Percentiles rank a stretch among this genome's conserved stretches.
Conservation (phyloP, 2,113 vertebrate species). For the Anarrhichthys ocellatus region DNA sequence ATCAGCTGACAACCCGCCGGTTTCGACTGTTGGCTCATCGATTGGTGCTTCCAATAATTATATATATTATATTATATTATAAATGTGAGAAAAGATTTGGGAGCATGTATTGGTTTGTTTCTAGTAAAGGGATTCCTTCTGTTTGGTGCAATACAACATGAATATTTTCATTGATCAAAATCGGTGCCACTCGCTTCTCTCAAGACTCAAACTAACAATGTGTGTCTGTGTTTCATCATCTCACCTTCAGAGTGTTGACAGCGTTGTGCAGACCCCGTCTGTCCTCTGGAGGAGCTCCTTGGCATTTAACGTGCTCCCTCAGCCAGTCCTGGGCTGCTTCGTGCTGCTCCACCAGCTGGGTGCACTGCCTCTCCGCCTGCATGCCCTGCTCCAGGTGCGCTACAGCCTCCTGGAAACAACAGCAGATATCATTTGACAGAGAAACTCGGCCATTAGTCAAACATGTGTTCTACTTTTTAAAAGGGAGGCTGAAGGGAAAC, state of each 20-base stretch:
- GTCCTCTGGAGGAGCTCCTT: conserved; percentile 66
- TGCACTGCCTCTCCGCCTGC: conserved; percentile 73
- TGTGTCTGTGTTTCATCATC: not conserved
- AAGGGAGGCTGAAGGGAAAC: not conserved
- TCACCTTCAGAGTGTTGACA: conserved; percentile 83
- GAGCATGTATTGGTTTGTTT: not conserved
- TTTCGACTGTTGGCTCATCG: no score
- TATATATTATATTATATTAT: no score
- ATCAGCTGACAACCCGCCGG: no score
- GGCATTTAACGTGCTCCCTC: conserved; percentile 80
- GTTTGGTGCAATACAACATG: not conserved
- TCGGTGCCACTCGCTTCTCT: not conserved
- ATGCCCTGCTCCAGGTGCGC: conserved; percentile 73
- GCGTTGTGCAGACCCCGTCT: conserved; percentile 68
- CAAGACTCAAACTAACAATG: not conserved
- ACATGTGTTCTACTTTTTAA: not conserved
- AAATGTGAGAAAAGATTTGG: not conserved
- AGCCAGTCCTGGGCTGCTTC: conserved; percentile 84
- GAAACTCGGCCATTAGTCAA: no score
- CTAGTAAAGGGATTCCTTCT: not conserved
- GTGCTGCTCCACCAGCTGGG: conserved; percentile 83
- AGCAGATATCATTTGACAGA: not conserved
- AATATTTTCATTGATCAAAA: not conserved
- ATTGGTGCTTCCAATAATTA: no score
- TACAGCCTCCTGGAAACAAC: conserved; percentile 58